These are phyloP conservation scores for Cylindroiulus punctatus DNA, from an alignment of 2,888 invertebrate genomes.

Conservation along the genomic window DNA sequence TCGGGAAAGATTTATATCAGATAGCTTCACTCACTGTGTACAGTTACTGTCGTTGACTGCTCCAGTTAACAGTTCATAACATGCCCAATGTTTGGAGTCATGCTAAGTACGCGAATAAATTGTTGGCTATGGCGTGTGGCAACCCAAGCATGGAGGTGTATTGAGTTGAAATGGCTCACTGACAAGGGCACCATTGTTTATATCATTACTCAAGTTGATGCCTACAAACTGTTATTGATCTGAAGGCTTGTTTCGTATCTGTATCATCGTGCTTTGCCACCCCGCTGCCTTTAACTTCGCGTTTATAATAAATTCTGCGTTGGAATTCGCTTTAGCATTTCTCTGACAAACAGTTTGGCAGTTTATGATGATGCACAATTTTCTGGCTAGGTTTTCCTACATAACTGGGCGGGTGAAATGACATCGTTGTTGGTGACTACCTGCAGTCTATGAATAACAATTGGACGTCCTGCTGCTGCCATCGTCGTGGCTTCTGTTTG, in stretches of 20 bases:
- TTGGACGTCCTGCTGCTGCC: background rate
- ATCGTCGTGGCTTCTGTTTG: conserved; percentile 24
- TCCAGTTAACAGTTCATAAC: background rate
- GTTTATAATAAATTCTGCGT: conserved; percentile 19
- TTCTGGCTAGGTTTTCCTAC: background rate
- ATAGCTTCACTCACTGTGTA: background rate
- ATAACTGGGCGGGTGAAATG: background rate
- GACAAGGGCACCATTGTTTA: conserved; percentile 43
- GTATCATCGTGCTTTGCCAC: conserved; percentile 40
- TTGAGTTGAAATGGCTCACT: background rate
- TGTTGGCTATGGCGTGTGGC: background rate
- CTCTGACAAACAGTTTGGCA: conserved; percentile 18
- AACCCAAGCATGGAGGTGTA: background rate
- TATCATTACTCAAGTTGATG: conserved; percentile 47
- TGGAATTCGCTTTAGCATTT: conserved; percentile 17
- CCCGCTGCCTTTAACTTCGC: conserved; percentile 27
- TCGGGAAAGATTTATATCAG: too few relatives aligned
- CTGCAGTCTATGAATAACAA: conserved; percentile 40
- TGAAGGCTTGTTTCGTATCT: conserved; percentile 12
- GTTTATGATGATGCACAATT: conserved; percentile 30
- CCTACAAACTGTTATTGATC: conserved; percentile 47
- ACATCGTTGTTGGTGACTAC: conserved; percentile 15
- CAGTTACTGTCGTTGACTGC: background rate
- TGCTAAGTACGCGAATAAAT: background rate
- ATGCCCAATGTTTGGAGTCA: background rate